These are phyloP conservation scores for Cyprinodon diabolis DNA, from an alignment of 2,797 vertebrate species.

Conservation along the genomic window DNA sequence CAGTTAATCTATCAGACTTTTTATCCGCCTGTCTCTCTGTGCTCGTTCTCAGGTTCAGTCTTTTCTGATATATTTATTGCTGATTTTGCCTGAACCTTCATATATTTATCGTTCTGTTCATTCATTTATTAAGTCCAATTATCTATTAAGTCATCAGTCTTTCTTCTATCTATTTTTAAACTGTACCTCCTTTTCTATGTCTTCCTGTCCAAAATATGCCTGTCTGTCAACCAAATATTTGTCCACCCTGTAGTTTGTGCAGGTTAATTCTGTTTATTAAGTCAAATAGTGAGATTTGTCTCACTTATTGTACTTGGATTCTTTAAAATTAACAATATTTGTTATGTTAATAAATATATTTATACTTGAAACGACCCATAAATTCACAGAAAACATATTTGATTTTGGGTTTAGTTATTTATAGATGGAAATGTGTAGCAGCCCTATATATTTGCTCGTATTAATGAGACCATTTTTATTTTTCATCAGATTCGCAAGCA, in stretches of 20 bases:
- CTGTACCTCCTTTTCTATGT: too few relatives aligned
- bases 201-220: too few relatives aligned
- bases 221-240: too few relatives aligned
- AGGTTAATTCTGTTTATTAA: background rate
- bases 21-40: background rate
- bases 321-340: too few relatives aligned
- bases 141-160: too few relatives aligned
- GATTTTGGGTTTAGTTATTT: background rate
- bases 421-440: too few relatives aligned
- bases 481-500: slow-evolving; percentile 93
- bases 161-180: background rate
- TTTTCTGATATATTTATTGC: background rate
- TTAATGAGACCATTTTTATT: background rate
- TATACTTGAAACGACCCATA: background rate
- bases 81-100: background rate
- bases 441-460: background rate
- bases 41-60: too few relatives aligned
- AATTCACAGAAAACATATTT: background rate
- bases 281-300: background rate
- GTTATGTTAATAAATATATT: background rate
- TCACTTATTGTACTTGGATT: too few relatives aligned
- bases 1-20: background rate
- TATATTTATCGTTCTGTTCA: background rate
- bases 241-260: background rate
- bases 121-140: background rate